Evolutionary conservation across 2,797 vertebrate genomes (phyloP).

Genomic region (Acestrorhynchus altus): DNA sequence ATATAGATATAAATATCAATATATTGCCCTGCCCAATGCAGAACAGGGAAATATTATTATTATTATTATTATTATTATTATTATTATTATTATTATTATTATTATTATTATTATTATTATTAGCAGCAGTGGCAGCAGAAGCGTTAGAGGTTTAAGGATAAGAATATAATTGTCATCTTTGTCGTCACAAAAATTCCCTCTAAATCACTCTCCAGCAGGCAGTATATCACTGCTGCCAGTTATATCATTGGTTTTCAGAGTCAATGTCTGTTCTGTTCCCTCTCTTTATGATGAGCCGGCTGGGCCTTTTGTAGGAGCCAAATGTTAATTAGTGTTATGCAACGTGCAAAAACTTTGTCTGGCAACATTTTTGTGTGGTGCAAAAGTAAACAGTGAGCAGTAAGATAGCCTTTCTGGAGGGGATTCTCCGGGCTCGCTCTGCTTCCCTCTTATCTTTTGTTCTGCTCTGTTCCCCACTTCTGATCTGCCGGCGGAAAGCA

Average conservation of each 20-base stretch:
- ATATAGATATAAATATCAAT: too few species aligned
- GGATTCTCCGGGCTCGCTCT: slow-evolving; percentile 2
- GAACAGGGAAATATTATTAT: too few species aligned
- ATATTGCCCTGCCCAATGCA: too few species aligned
- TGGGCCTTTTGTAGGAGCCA: slow-evolving; percentile 24
- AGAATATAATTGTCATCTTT: neutral
- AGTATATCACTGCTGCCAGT: neutral
- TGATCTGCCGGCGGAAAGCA: slow-evolving; percentile 15
- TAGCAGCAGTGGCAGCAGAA: too few species aligned
- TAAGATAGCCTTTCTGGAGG: slow-evolving; percentile 7
- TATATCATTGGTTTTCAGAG: neutral
- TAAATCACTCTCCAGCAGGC: neutral
- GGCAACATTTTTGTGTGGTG: slow-evolving; percentile 19
- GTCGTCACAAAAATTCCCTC: too few species aligned
- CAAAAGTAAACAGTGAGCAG: slow-evolving; percentile 26
- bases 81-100: too few species aligned
- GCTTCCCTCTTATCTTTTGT: slow-evolving; percentile 34
- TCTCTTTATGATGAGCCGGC: slow-evolving; percentile 12
- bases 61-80: too few species aligned
- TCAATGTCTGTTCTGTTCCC: neutral
- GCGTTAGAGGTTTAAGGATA: neutral
- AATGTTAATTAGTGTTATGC: slow-evolving; percentile 48
- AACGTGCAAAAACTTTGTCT: slow-evolving; percentile 34
- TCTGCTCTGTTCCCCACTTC: slow-evolving; percentile 20
- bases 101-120: too few species aligned